Base-by-base conservation (phyloP, 2,888 invertebrate genomes). In the Ischnura elegans region DNA sequence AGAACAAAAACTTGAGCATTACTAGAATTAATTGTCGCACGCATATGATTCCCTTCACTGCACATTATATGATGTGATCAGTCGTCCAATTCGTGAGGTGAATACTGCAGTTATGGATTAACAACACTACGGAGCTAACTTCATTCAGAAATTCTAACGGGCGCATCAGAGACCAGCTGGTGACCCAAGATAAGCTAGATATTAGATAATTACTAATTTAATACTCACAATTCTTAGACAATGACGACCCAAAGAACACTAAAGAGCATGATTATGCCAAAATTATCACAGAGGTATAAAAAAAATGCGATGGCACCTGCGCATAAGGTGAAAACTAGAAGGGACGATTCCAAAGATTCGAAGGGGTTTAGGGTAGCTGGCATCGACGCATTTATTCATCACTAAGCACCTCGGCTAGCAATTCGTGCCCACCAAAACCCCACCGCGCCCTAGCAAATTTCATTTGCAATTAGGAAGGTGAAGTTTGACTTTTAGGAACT, bases 241-340 rank as follows among this genome's bases (percentile, higher is more conserved):
- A 45, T 86, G 86, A 90, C 61, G 90, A 66, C 61, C 43, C 45
- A 43, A 90, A 90, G 43, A 42, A 61, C 61, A 90, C 61, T 16
- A 90, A 66, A 61, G 61, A 90, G 90, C 90, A 90, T 90, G 90
- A 90, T 61, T 61, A 90, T 90, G 90, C 90, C 90, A 90, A 90
- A 90, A 90, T 90, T 90, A 90, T 61, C 90, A 61, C 90, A 43
- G 61, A 90, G 90, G 90, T 61, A 90, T 61, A 90, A 90, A 90
- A n/a, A 76, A 90, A 90, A 61, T 90, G 61, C 61, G 90, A 90
- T 90, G 90, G 90, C 61, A 90, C 90, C 90, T 90, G 90, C 90
- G 90, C 90, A 90, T 61, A 90, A 90, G 90, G 42, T 4, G 90
- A 90, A 90, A 90, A 61, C 61, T 90, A 61, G 43, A 61, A 55